Evolutionary conservation across 1,140 invertebrate genomes (phyloP).

Genomic region (Calephelis virginiensis): DNA sequence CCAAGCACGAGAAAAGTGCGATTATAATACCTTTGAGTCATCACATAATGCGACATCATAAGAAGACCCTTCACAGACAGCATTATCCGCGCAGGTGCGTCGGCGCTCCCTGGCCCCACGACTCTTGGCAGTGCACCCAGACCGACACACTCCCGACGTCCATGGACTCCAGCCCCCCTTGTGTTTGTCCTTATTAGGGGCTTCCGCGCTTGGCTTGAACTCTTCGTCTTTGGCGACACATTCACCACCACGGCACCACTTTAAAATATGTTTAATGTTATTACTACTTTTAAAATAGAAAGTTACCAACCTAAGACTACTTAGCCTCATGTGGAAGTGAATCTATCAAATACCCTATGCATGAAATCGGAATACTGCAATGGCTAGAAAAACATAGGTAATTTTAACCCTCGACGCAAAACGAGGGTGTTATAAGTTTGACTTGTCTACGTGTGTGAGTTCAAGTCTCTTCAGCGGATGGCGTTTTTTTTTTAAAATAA

Average conservation of each 20-base stretch:
- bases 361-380: no score
- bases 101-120: slow-evolving; percentile 78
- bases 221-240: slow-evolving; percentile 68
- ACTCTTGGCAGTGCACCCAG: slow-evolving; percentile 83
- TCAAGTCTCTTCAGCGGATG: no score
- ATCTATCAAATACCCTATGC: no score
- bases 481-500: no score
- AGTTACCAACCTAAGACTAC: no score
- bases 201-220: slow-evolving; percentile 7
- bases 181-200: slow-evolving; percentile 37
- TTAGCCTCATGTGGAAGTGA: no score
- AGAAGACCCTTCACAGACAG: slow-evolving; percentile 80
- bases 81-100: slow-evolving; percentile 79
- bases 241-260: slow-evolving; percentile 84
- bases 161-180: slow-evolving; percentile 81
- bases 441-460: no score
- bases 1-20: no score
- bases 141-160: slow-evolving; percentile 80
- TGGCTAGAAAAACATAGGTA: no score
- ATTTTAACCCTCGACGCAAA: no score
- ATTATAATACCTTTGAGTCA: slow-evolving; percentile 76
- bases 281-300: neutral
- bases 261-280: slow-evolving; percentile 9
- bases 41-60: slow-evolving; percentile 83
- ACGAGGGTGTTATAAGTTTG: no score